Conservation (phyloP, 2,888 invertebrate species). For the Ophion costatus region DNA sequence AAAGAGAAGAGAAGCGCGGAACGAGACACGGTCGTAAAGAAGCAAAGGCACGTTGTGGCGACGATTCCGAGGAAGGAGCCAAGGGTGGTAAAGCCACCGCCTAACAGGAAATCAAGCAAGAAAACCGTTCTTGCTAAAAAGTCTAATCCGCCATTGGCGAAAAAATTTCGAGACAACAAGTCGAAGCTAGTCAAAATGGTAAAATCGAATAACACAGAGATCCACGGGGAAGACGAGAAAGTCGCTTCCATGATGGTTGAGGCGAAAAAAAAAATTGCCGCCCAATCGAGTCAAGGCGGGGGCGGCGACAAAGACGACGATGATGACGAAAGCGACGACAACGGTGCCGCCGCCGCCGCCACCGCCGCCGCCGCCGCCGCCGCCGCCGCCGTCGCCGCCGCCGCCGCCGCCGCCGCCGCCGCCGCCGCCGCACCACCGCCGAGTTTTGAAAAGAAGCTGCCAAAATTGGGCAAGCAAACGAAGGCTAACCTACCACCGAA, state of each 20-base stretch:
- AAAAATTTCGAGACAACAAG: constrained; percentile 80
- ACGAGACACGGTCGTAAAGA: constrained; percentile 70
- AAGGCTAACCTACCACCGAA: constrained; percentile 78
- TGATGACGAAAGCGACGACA: constrained; percentile 74
- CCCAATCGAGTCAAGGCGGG: constrained; percentile 54
- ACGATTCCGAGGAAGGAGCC: constrained; percentile 73
- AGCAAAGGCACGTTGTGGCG: constrained; percentile 66
- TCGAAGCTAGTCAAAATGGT: constrained; percentile 79
- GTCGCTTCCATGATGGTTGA: constrained; percentile 9
- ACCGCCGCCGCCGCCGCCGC: constrained; percentile 69
- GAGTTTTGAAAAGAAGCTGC: constrained; percentile 74
- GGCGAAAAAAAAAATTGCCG: constrained; percentile 47
- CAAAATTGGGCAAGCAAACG: constrained; percentile 79
- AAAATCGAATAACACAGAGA: constrained; percentile 71
- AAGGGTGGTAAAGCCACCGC: constrained; percentile 69
- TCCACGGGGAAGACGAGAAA: constrained; percentile 14
- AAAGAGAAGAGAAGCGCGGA: constrained; percentile 79
- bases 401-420: constrained; percentile 68
- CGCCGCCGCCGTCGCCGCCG: constrained; percentile 67
- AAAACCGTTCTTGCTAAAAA: constrained; percentile 76
- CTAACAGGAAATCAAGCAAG: constrained; percentile 53
- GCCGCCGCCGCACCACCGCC: constrained; percentile 69
- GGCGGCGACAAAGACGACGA: neutral
- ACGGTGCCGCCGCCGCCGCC: constrained; percentile 69
- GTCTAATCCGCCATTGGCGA: constrained; percentile 75